A percentile compares a stretch with the other conserved stretches of the same genome.
Conservation (phyloP, 2,797 vertebrate genomes). For the Sebastes ruberrimus region DNA sequence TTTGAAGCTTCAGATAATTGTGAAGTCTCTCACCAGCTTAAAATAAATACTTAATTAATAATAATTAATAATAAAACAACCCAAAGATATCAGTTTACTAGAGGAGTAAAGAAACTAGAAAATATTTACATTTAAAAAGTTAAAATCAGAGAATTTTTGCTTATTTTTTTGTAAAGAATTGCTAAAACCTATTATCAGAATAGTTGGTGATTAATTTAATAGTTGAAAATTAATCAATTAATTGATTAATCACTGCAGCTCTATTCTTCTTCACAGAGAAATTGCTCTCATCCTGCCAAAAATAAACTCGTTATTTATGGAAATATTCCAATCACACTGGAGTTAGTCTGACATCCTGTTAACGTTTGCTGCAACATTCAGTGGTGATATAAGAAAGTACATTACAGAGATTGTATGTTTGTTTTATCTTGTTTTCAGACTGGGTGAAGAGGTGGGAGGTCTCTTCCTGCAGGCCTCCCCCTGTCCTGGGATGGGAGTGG, state of each 20-base stretch:
- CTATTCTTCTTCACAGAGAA: neutral
- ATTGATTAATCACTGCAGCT: too few relatives aligned
- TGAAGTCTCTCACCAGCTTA: neutral
- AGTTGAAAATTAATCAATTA: too few relatives aligned
- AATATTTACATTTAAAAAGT: too few relatives aligned
- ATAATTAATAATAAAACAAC: too few relatives aligned
- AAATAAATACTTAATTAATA: neutral
- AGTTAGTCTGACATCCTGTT: too few relatives aligned
- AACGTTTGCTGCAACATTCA: neutral
- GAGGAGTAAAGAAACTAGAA: too few relatives aligned
- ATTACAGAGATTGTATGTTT: neutral
- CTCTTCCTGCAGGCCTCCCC: conserved; percentile 79
- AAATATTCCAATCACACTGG: neutral
- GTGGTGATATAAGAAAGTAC: neutral
- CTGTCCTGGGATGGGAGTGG: conserved; percentile 54
- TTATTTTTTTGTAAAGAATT: too few relatives aligned
- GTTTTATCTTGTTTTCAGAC: conserved; percentile 40
- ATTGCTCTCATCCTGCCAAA: neutral
- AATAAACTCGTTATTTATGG: neutral
- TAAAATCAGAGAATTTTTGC: too few relatives aligned
- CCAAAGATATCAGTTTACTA: too few relatives aligned
- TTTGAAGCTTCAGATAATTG: neutral
- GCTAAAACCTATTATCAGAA: too few relatives aligned
- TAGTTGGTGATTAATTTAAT: too few relatives aligned
- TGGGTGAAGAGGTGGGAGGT: conserved; percentile 85